Evolutionary conservation across 1,140 invertebrate species (phyloP), one percentile per base, ranked within the genome.

Genomic region (Nautilus pompilius): DNA sequence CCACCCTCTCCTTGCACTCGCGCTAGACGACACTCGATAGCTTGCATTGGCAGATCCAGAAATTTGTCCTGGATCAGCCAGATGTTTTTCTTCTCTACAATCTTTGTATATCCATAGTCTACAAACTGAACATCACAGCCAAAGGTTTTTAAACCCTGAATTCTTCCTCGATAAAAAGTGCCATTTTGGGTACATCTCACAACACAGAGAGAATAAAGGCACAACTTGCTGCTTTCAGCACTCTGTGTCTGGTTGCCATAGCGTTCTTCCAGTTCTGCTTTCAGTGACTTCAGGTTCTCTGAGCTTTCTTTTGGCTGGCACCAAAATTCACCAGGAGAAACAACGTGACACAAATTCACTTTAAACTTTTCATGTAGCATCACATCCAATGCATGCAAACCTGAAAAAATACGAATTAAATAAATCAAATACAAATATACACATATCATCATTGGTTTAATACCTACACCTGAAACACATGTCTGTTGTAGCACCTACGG

Each of bases 91-190:
- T 58, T 53, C 5, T 32, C 4, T 0, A 78, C 70, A 45, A 20
- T 68, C 28, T 80, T 77, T 28, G 68, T 62, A 36, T 83, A 85
- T 66, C 86, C 86, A 74, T 85, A 86, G 75, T 95, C 93, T 4
- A 93, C 87, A 73, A 93, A 93, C 28, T 88, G 84, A 0, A 94
- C 87, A 1, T 88, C 88, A n/a, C 86, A 89, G 26, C 89, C 87
- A 22, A 49, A 53, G 4, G 51, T 63, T n/a, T 62, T 55, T 0
- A 74, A 32, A 13, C 58, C 89, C 0, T 91, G 81, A 15, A 93
- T 88, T 69, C 88, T 85, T 0, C 91, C 91, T 62, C 92, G 84
- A 72, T 91, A 93, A 90, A 91, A 93, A 51, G 86, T 85, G 24
- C 82, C 77, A 80, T 92, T 91, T 66, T 86, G 85, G 67, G 87